A percentile compares a stretch with the other conserved stretches of the same genome.
These are phyloP conservation scores for Atherinosoma microstoma DNA, from an alignment of 2,797 vertebrate species.

Conservation along the genomic window DNA sequence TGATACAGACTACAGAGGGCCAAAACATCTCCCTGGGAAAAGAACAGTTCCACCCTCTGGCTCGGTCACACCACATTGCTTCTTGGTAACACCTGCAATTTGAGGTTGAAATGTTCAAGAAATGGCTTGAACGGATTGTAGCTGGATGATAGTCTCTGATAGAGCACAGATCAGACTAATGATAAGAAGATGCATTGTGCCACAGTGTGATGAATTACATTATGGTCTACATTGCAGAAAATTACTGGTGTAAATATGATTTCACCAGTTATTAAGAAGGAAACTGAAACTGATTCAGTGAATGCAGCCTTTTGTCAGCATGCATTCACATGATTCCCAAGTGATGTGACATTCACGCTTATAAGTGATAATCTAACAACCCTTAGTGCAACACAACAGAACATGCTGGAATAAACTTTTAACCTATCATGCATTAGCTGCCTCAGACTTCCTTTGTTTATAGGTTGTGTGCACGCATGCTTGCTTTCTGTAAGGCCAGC, in stretches of 20 bases:
- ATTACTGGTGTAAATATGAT: constrained; percentile 1
- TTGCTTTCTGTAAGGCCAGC: constrained; percentile 5
- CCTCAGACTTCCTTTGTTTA: constrained; percentile 14
- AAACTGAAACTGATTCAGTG: constrained; percentile 22
- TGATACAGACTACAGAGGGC: constrained; percentile 37
- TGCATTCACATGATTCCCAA: constrained; percentile 67
- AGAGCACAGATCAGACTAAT: constrained; percentile 5
- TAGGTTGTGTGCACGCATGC: constrained; percentile 10
- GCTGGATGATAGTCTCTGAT: constrained; percentile 8
- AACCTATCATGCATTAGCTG: constrained; percentile 15
- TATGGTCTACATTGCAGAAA: constrained; percentile 5
- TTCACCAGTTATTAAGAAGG: constrained; percentile 16
- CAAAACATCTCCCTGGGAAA: constrained; percentile 57
- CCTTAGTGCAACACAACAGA: constrained; percentile 27
- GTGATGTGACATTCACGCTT: constrained; percentile 41
- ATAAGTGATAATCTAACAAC: constrained; percentile 35
- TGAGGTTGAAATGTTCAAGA: constrained; percentile 18
- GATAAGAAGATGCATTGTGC: constrained; percentile 12
- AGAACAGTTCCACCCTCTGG: constrained; percentile 62
- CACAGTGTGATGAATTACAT: constrained; percentile 25
- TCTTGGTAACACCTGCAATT: constrained; percentile 48
- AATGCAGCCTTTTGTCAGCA: constrained; percentile 60
- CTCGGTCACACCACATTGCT: constrained; percentile 42
- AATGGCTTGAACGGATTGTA: background rate
- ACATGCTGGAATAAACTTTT: constrained; percentile 25